phyloP scores from a whole-genome alignment of 1,140 invertebrate genomes.

The Atopsyche davidsoni region DNA sequence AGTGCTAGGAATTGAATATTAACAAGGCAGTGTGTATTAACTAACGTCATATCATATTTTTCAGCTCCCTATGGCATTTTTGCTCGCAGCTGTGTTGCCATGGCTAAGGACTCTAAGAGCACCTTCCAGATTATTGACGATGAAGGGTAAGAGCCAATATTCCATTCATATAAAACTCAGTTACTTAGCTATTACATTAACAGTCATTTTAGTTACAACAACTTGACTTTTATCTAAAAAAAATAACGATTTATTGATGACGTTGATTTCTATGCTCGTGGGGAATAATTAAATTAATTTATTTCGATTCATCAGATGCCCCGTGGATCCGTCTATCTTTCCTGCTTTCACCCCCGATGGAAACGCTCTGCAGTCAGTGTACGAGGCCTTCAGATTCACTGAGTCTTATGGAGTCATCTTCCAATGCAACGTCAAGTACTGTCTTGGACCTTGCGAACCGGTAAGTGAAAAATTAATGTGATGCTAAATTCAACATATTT shows the following conservation, averaged over 20 bases:
- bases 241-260: neutral
- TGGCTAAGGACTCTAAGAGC: conserved; percentile 94
- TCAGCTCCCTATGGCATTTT: conserved; percentile 93
- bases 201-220: neutral
- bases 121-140: conserved; percentile 95
- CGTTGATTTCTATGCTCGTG: no score
- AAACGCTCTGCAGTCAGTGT: conserved; percentile 82
- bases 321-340: conserved; percentile 89
- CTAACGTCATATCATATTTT: conserved; percentile 38
- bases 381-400: conserved; percentile 92
- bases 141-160: conserved; percentile 64
- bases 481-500: neutral
- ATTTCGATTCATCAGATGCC: conserved; percentile 59
- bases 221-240: neutral
- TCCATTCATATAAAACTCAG: neutral
- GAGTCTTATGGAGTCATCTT: conserved; percentile 95
- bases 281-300: conserved; percentile 8
- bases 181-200: no score
- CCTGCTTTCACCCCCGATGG: conserved; percentile 83
- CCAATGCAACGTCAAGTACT: conserved; percentile 96
- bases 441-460: conserved; percentile 88
- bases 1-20: no score
- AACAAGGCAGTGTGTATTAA: no score
- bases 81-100: conserved; percentile 89
- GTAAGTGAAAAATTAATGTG: conserved; percentile 50